Conservation (phyloP, 2,888 invertebrate genomes). For the Diarsia rubi region DNA sequence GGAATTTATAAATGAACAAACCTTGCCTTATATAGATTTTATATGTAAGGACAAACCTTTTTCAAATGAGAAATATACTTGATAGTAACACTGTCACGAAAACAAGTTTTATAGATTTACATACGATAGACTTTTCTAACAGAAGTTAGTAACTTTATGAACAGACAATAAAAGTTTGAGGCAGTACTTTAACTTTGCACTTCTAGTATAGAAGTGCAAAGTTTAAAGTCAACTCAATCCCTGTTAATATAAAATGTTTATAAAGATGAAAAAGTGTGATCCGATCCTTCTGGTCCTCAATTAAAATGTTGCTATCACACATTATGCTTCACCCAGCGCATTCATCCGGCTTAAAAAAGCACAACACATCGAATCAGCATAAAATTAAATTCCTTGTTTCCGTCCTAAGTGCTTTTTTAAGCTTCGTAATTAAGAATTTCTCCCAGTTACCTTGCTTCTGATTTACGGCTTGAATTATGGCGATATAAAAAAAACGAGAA, state of each 20-base stretch:
- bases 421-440: conserved; percentile 84
- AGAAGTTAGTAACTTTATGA: neutral
- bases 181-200: neutral
- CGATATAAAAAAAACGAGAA: conserved; percentile 68
- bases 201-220: too few species aligned
- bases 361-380: conserved; percentile 57
- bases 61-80: neutral
- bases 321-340: conserved; percentile 14
- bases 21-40: neutral
- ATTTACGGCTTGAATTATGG: conserved; percentile 84
- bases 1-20: neutral
- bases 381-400: conserved; percentile 76
- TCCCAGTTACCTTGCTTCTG: conserved; percentile 79
- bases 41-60: neutral
- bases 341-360: conserved; percentile 32
- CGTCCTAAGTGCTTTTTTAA: conserved; percentile 76
- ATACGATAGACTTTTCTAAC: neutral
- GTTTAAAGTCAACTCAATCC: too few species aligned
- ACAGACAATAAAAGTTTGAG: neutral
- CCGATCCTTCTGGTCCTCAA: neutral
- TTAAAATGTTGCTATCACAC: conserved; percentile 20
- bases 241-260: too few species aligned
- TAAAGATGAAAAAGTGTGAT: too few species aligned
- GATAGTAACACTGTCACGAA: neutral
- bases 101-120: neutral